Percentiles rank a stretch among this genome's conserved stretches.
Evolutionary conservation across 1,140 invertebrate genomes (phyloP).

Genomic region (Heliothis subflexa): DNA sequence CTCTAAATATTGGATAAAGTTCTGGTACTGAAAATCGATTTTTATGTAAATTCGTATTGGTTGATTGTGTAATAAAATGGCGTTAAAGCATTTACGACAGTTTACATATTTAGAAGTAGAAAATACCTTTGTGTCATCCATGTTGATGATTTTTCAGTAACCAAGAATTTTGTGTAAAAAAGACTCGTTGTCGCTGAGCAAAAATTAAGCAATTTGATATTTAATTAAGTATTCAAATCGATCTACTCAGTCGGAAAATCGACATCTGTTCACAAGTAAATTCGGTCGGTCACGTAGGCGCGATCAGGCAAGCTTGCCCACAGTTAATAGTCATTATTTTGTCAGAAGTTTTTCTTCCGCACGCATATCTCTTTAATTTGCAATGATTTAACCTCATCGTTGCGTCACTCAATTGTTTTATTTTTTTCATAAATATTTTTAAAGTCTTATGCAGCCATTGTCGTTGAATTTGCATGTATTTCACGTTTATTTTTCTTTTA

Average conservation of each 20-base stretch:
- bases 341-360: neutral
- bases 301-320: neutral
- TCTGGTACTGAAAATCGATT: too few species aligned
- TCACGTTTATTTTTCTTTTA: conserved; percentile 3
- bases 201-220: neutral
- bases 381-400: conserved; percentile 5
- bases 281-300: conserved; percentile 20
- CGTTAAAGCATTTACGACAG: too few species aligned
- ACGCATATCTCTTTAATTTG: conserved; percentile 24
- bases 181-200: too few species aligned
- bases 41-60: too few species aligned
- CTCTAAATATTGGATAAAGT: too few species aligned
- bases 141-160: too few species aligned
- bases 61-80: too few species aligned
- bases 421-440: conserved; percentile 10
- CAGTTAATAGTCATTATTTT: neutral
- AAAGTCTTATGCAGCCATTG: conserved; percentile 1
- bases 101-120: too few species aligned
- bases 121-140: too few species aligned
- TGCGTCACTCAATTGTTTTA: conserved; percentile 17
- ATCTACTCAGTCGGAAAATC: conserved; percentile 11
- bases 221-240: neutral
- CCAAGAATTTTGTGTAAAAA: too few species aligned
- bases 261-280: neutral
- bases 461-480: conserved; percentile 8